phyloP scores from a whole-genome alignment of 2,888 invertebrate genomes.

The Atrina japonica region DNA sequence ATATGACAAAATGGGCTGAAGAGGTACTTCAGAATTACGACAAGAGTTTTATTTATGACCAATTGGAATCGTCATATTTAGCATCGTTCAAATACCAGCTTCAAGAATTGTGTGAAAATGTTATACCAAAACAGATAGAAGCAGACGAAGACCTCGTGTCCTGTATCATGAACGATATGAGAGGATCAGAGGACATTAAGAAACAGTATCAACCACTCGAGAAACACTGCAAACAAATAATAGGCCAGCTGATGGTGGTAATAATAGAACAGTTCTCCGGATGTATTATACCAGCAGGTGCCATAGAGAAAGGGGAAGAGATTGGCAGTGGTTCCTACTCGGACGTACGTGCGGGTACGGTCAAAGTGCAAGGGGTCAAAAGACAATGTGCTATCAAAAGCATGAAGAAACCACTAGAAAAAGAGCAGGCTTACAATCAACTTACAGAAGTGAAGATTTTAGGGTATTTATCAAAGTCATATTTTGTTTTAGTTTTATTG shows the following conservation, averaged over 20 bases:
- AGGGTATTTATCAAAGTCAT: constrained; percentile 34
- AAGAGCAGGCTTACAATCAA: constrained; percentile 44
- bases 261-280: constrained; percentile 46
- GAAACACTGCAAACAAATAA: constrained; percentile 39
- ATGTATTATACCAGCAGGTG: constrained; percentile 32
- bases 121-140: constrained; percentile 56
- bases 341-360: constrained; percentile 41
- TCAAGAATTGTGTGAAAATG: constrained; percentile 47
- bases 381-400: constrained; percentile 52
- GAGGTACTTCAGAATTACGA: constrained; percentile 34
- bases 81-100: constrained; percentile 40
- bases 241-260: constrained; percentile 46
- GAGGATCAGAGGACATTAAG: constrained; percentile 49
- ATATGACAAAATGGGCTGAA: constrained; percentile 52
- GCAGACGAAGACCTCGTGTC: constrained; percentile 50
- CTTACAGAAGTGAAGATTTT: constrained; percentile 55
- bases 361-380: constrained; percentile 11
- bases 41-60: constrained; percentile 8
- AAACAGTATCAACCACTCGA: constrained; percentile 50
- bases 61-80: constrained; percentile 26
- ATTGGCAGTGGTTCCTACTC: constrained; percentile 55
- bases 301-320: constrained; percentile 14
- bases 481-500: too few relatives aligned
- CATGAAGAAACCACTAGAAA: constrained; percentile 36
- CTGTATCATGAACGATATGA: constrained; percentile 50